These are phyloP conservation scores for Lophotis ruficrista DNA, from an alignment of 2,113 vertebrate species.

Conservation along the genomic window DNA sequence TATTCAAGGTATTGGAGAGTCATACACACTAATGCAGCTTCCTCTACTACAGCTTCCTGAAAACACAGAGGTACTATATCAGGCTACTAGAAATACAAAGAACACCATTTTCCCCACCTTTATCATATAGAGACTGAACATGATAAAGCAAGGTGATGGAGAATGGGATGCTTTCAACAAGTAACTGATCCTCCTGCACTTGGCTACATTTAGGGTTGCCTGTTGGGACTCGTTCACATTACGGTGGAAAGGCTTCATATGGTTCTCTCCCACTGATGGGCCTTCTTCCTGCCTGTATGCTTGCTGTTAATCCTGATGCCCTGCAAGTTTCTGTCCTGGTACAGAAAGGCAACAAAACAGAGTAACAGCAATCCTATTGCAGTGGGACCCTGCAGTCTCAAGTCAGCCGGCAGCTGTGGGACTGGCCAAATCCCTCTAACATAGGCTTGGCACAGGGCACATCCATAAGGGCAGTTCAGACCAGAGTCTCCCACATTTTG, in stretches of 20 bases:
- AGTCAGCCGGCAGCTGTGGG: background rate
- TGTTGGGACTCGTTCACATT: background rate
- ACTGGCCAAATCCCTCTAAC: background rate
- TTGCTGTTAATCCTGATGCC: background rate
- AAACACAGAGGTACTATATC: background rate
- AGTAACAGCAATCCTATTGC: background rate
- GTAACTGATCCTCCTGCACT: background rate
- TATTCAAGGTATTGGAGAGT: background rate
- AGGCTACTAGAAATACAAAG: background rate
- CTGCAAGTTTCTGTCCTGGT: background rate
- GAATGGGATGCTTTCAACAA: background rate
- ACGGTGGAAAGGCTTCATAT: background rate
- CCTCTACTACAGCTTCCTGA: background rate
- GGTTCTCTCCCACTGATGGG: background rate
- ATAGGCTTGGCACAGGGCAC: background rate
- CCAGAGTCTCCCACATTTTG: background rate
- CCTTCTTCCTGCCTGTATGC: background rate
- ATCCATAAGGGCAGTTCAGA: background rate
- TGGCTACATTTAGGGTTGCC: background rate
- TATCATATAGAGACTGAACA: background rate
- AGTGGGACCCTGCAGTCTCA: background rate
- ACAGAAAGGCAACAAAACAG: background rate
- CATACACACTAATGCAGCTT: accelerated
- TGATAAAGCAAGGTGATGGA: background rate
- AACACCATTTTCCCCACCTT: background rate